These are phyloP conservation scores for Hypomesus transpacificus DNA, from an alignment of 2,113 vertebrate genomes.

Conservation along the genomic window DNA sequence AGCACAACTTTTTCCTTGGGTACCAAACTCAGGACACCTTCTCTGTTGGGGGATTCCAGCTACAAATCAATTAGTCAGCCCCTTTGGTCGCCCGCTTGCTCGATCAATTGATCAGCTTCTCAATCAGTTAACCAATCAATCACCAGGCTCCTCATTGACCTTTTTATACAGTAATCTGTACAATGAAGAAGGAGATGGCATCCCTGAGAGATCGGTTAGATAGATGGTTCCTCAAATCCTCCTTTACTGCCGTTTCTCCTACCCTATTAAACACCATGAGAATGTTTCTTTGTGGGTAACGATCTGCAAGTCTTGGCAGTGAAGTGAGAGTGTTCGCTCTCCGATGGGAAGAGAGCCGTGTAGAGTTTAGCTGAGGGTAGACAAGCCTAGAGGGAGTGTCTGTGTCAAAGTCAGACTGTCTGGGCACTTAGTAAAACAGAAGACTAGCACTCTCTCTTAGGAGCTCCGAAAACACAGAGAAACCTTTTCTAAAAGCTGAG, in stretches of 20 bases:
- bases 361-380: neutral
- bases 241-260: too few relatives aligned
- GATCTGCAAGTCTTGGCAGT: neutral
- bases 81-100: neutral
- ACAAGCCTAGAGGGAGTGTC: neutral
- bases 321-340: neutral
- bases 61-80: slow-evolving; percentile 10
- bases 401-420: neutral
- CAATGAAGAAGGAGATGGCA: neutral
- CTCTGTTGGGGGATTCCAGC: neutral
- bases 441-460: too few relatives aligned
- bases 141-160: slow-evolving; percentile 5
- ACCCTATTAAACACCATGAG: neutral
- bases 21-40: neutral
- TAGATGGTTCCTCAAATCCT: too few relatives aligned
- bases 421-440: neutral
- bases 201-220: too few relatives aligned
- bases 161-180: slow-evolving; percentile 15
- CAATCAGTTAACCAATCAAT: slow-evolving; percentile 11
- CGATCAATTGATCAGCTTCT: slow-evolving; percentile 9
- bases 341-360: neutral
- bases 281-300: neutral
- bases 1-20: neutral
- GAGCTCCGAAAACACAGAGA: too few relatives aligned
- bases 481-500: too few relatives aligned